Conservation (phyloP, 2,113 vertebrate genomes). For the Pelmatolapia mariae region DNA sequence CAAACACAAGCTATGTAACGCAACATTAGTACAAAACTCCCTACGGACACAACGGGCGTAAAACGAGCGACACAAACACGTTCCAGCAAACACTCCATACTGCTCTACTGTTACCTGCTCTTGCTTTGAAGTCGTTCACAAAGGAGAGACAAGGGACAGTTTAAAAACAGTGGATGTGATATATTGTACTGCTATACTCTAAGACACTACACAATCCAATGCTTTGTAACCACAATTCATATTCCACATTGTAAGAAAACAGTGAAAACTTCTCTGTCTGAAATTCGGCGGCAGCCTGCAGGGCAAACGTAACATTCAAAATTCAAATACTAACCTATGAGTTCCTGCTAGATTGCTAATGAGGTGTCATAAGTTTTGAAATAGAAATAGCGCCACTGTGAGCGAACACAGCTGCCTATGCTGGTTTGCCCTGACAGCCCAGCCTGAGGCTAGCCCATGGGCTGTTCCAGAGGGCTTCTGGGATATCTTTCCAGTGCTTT, state of each 20-base stretch:
- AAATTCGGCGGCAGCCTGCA: neutral
- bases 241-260: neutral
- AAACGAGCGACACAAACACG: neutral
- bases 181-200: neutral
- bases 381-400: neutral
- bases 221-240: neutral
- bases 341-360: neutral
- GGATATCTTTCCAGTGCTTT: constrained; percentile 5
- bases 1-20: neutral
- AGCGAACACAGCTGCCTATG: neutral
- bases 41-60: neutral
- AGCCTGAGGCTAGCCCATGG: constrained; percentile 16
- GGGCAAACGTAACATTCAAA: neutral
- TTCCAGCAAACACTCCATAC: constrained; percentile 18
- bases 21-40: constrained; percentile 3
- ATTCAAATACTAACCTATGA: neutral
- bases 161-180: neutral
- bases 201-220: neutral
- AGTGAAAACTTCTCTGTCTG: neutral
- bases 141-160: constrained; percentile 4
- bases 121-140: constrained; percentile 58
- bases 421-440: constrained; percentile 17
- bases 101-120: constrained; percentile 63
- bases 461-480: neutral
- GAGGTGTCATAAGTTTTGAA: neutral